Conservation (phyloP, 2,888 invertebrate species). For the Stenodema calcarata region DNA sequence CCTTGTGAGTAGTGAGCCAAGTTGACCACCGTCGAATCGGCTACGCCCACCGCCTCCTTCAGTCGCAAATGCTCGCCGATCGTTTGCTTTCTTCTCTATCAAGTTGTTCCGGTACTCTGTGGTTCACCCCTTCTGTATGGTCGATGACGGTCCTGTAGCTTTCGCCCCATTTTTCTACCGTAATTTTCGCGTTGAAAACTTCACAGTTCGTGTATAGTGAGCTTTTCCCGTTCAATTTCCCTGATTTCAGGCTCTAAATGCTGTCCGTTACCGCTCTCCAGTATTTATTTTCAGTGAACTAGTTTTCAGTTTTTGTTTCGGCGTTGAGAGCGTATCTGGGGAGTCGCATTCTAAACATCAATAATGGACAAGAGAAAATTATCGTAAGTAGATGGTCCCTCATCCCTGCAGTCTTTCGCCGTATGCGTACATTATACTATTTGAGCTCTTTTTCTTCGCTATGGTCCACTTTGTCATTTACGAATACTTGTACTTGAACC, state of each 20-base stretch:
- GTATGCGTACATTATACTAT: background rate
- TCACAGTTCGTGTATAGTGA: background rate
- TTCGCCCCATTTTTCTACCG: constrained; percentile 7
- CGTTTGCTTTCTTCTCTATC: no score
- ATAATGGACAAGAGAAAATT: constrained; percentile 62
- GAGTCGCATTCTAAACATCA: constrained; percentile 41
- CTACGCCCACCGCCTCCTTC: no score
- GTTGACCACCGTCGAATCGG: no score
- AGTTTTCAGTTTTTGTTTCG: background rate
- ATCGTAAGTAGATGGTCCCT: constrained; percentile 60
- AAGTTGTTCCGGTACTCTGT: no score
- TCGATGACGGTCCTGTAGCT: constrained; percentile 15
- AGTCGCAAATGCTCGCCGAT: no score
- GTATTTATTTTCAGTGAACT: background rate
- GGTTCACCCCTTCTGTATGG: constrained; percentile 1
- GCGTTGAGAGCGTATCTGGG: background rate
- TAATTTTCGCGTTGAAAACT: background rate
- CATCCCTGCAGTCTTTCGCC: background rate
- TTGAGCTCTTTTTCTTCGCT: no score
- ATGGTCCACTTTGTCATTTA: no score
- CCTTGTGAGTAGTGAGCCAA: no score
- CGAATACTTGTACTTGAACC: no score
- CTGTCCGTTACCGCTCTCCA: background rate
- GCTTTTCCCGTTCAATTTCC: background rate
- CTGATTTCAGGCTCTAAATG: background rate